Base-by-base conservation (phyloP, 2,888 invertebrate genomes). In the Bursaphelenchus okinawaensis region DNA sequence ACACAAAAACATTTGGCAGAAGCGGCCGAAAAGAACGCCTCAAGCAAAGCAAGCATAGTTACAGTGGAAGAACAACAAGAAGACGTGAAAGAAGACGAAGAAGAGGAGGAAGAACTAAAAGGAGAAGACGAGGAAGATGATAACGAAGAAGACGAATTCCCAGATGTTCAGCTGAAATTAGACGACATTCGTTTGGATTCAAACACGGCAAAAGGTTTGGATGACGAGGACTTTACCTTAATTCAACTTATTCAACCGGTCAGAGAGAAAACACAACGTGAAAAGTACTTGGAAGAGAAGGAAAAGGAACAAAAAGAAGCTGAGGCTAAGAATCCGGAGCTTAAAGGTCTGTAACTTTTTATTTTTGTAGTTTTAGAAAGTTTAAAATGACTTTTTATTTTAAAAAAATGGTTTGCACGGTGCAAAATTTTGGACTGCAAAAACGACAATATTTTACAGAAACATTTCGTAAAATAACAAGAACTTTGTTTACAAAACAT, bases 1-100 rank as follows among this genome's bases (percentile, higher is more conserved):
- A 87, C 93, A 52, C 89, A 89, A 74, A 87, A 89, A 20, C 83
- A 82, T 67, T n/a, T 58, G n/a, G 56, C 65, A 27, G 69, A 24
- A 68, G 27, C 63, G 28, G 19, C 67, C 68, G 52, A 52, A 70
- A n/a, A 67, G 84, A 84, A 69, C 82, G 12, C 20, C 1, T 60
- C 52, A 16, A 69, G 66, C 1, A 74, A 72, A 26, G 67, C 72
- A 64, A 75, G 77, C 51, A 79, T 78, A 7, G 65, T 65, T 28
- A 67, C 62, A 50, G 63, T 70, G 62, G 68, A 69, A 26, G 68
- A 69, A 84, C 65, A 65, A 23, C 60, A 65, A 19, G 60, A 64
- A 16, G 68, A 62, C 2, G 62, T 85, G 69, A 78, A 77, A 29
- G 69, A 71, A 16, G 76, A 81, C 60, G 75, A 72, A 31, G 82